Evolutionary conservation across 2,888 invertebrate species (phyloP).

Genomic region (Scelioninae gen. 2): DNA sequence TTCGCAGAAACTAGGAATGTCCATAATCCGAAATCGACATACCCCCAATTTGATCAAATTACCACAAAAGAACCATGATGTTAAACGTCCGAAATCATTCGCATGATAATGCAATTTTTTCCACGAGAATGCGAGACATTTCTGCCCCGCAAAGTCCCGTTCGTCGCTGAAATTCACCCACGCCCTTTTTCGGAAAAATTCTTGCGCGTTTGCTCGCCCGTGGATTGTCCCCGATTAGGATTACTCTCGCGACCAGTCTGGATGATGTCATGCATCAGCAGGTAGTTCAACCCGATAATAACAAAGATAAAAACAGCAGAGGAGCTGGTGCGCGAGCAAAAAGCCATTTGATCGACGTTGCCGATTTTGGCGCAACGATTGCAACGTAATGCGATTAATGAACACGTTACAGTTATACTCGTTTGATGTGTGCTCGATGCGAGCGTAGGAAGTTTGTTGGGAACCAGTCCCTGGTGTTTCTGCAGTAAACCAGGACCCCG

Average conservation of each 20-base stretch:
- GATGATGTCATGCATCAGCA: conserved; percentile 53
- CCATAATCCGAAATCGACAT: too few relatives aligned
- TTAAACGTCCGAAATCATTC: too few relatives aligned
- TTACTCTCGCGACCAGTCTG: conserved; percentile 20
- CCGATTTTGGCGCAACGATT: conserved; percentile 55
- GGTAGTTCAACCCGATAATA: conserved; percentile 40
- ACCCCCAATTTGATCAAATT: too few relatives aligned
- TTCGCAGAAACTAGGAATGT: too few relatives aligned
- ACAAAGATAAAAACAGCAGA: conserved; percentile 4
- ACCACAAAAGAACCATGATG: too few relatives aligned
- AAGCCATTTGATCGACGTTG: conserved; percentile 36
- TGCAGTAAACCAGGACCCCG: conserved; percentile 46
- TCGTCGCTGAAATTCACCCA: conserved; percentile 61
- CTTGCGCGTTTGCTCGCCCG: conserved; percentile 27
- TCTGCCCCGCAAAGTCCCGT: conserved; percentile 55
- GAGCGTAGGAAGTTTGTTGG: conserved; percentile 54
- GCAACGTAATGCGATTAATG: conserved; percentile 55
- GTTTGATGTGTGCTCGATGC: conserved; percentile 32
- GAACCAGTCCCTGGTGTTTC: conserved; percentile 54
- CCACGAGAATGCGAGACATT: conserved; percentile 33
- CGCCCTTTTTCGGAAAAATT: conserved; percentile 62
- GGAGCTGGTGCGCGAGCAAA: neutral
- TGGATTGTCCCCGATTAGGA: conserved; percentile 40
- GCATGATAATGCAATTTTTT: too few relatives aligned
- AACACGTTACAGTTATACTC: conserved; percentile 55